These are phyloP conservation scores for Choloepus didactylus DNA, from an alignment of 2,797 vertebrate genomes.

Conservation along the genomic window DNA sequence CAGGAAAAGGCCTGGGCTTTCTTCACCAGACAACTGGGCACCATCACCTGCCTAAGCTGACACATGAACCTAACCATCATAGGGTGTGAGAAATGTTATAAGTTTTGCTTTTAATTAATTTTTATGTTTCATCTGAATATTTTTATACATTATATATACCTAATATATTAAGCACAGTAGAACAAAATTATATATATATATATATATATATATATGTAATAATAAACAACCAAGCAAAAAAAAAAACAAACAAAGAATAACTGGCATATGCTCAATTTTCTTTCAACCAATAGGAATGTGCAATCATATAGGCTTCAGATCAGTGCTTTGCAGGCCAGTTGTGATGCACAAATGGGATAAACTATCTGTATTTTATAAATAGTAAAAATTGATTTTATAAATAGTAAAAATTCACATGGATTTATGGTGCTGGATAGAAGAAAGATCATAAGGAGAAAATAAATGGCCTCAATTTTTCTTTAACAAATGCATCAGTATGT, in stretches of 20 bases:
- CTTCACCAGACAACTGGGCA: too few relatives aligned
- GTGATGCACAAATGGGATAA: too few relatives aligned
- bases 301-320: neutral
- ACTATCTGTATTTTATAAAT: too few relatives aligned
- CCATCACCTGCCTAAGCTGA: too few relatives aligned
- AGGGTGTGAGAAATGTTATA: neutral
- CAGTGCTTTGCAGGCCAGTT: neutral
- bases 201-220: neutral
- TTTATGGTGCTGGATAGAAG: too few relatives aligned
- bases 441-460: too few relatives aligned
- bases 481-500: neutral
- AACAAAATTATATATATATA: neutral
- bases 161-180: neutral
- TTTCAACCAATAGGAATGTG: neutral
- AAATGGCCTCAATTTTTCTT: too few relatives aligned
- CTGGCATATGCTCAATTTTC: neutral
- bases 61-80: too few relatives aligned
- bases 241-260: neutral
- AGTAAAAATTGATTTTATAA: too few relatives aligned
- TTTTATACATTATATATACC: neutral
- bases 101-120: neutral
- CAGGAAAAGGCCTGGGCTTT: too few relatives aligned
- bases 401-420: too few relatives aligned
- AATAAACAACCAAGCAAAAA: neutral
- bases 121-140: neutral